Conservation (phyloP, 1,140 invertebrate genomes). For the Thaumatotibia leucotreta region DNA sequence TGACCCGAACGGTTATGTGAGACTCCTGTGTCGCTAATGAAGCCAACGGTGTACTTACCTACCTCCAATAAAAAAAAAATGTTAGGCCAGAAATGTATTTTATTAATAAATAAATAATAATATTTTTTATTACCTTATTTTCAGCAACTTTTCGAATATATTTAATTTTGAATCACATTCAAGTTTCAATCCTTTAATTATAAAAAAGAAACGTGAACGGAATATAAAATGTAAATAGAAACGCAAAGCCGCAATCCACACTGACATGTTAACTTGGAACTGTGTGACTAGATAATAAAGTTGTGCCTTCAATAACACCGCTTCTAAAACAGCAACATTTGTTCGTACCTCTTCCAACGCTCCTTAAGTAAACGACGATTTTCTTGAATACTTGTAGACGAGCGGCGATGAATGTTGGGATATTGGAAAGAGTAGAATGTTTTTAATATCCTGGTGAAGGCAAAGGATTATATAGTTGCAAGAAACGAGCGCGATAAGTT, state of each 20-base stretch:
- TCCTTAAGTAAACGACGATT: background rate
- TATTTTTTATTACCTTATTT: no score
- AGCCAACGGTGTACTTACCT: no score
- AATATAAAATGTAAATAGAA: slow-evolving; percentile 3
- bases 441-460: background rate
- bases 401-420: background rate
- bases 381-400: background rate
- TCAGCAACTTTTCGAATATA: no score
- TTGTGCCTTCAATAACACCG: background rate
- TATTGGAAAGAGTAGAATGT: background rate
- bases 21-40: no score
- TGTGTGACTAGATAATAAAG: slow-evolving; percentile 18
- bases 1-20: no score
- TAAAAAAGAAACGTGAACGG: no score
- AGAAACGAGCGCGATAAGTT: slow-evolving; percentile 24
- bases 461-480: slow-evolving; percentile 9
- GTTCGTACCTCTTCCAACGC: background rate
- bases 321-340: background rate
- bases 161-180: no score
- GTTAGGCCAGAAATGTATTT: no score
- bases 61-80: no score
- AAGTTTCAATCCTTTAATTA: no score
- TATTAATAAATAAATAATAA: no score
- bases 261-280: slow-evolving; percentile 18
- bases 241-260: background rate